Base-by-base conservation (phyloP, 2,113 vertebrate genomes). In the Myiozetetes cayanensis region DNA sequence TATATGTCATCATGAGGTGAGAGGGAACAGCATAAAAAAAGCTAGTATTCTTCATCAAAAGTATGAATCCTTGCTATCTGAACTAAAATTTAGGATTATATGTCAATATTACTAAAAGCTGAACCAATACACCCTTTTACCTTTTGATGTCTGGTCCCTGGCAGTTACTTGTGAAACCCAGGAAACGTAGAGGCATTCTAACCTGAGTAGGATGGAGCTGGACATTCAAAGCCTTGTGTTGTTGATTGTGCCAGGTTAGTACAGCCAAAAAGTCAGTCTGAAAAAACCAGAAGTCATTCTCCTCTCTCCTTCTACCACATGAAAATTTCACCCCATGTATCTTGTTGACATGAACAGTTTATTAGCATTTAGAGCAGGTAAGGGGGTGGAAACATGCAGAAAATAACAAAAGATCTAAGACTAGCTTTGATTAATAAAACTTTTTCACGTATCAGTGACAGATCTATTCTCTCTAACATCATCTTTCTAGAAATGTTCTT, bases 261-360 rank as follows among this genome's bases (percentile, higher is more conserved):
- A 62, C 10, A 66, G n/a, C 9, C 12, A 78, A 78, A 93, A 94
- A 71, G 30, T 37, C n/a, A 53, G 4, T n/a, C 31, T 81, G 59
- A 52, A 71, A 70, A 84, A 44, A 5, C 12, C 12, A 41, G 39
- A 41, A 41, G 39, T 63, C 20, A 74, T 33, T 6, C 15, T 8
- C 61, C 9, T 78, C 20, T 65, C 22, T 35, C 18, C 23, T 3
- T 39, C 47, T 63, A 55, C 12, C 24, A 43, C 7, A 39, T 17
- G 39, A 83, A 88, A 53, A 52, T 56, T 70, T 67, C 78, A 53
- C 1, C 0, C 16, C 0, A 0, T 59, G 10, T 47, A 35, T 5
- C 33, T 61, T 67, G 49, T 43, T 56, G 35, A 43, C 27, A 15
- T 15, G 37, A 71, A 14, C 8, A 43, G 7, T 30, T 74, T 67